phyloP scores from a whole-genome alignment of 1,140 invertebrate species.

The Phortica variegata region DNA sequence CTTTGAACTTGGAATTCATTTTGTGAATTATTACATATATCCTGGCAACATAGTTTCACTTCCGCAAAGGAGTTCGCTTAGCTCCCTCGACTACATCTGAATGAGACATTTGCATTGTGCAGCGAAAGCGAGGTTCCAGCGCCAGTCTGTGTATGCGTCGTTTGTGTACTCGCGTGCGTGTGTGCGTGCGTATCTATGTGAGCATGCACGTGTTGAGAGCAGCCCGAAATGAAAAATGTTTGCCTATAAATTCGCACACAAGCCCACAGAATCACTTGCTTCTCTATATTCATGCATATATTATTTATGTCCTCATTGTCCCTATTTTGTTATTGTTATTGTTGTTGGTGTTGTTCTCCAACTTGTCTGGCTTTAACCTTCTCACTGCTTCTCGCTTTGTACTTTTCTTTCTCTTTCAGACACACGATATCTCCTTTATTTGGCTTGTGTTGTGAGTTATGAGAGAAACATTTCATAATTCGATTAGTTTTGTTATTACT shows the following conservation, averaged over 20 bases:
- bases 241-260: conserved; percentile 7
- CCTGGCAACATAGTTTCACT: conserved; percentile 54
- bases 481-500: too few species aligned
- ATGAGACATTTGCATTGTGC: conserved; percentile 26
- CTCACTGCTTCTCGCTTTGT: conserved; percentile 40
- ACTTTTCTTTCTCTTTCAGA: conserved; percentile 5
- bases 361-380: conserved; percentile 50
- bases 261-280: conserved; percentile 12
- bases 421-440: too few species aligned
- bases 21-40: conserved; percentile 54
- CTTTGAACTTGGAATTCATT: conserved; percentile 56
- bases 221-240: neutral
- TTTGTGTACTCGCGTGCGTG: conserved; percentile 3
- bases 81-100: too few species aligned
- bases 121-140: too few species aligned
- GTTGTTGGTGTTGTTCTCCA: conserved; percentile 25
- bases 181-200: neutral
- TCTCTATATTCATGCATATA: conserved; percentile 31
- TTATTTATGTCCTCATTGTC: conserved; percentile 49
- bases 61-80: conserved; percentile 29
- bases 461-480: too few species aligned
- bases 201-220: conserved; percentile 4
- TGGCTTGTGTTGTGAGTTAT: too few species aligned
- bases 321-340: conserved; percentile 30
- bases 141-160: too few species aligned